These are phyloP conservation scores for Cryptops parisi DNA, from an alignment of 2,888 invertebrate species.

Conservation along the genomic window DNA sequence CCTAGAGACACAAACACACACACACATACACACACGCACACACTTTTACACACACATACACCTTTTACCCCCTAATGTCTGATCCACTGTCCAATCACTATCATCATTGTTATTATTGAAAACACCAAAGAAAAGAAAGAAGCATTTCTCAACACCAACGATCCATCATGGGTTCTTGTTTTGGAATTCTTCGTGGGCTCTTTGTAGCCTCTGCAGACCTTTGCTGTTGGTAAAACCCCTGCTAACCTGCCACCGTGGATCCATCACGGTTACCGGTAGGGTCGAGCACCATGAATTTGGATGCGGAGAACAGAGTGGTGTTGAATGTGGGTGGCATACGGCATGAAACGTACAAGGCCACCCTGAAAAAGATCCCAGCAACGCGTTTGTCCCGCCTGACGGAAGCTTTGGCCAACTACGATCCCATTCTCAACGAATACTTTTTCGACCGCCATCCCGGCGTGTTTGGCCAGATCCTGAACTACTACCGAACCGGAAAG, in stretches of 20 bases:
- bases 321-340: constrained; percentile 97
- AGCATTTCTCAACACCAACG: no score
- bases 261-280: not conserved
- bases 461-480: constrained; percentile 84
- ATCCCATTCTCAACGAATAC: constrained; percentile 97
- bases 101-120: no score
- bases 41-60: no score
- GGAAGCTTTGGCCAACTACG: constrained; percentile 97
- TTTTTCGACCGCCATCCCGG: constrained; percentile 96
- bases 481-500: constrained; percentile 97
- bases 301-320: constrained; percentile 96
- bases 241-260: not conserved
- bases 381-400: constrained; percentile 75
- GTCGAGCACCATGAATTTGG: constrained; percentile 58
- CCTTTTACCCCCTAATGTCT: no score
- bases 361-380: constrained; percentile 93
- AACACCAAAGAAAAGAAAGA: no score
- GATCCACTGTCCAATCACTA: no score
- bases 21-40: no score
- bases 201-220: no score
- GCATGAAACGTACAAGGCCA: constrained; percentile 92
- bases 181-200: no score
- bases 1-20: no score
- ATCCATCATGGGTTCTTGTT: no score
- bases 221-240: no score